Percentiles rank a stretch among this genome's conserved stretches.
These are phyloP conservation scores for Heterocephalus glaber DNA, from an alignment of 2,113 vertebrate species.

Conservation along the genomic window DNA sequence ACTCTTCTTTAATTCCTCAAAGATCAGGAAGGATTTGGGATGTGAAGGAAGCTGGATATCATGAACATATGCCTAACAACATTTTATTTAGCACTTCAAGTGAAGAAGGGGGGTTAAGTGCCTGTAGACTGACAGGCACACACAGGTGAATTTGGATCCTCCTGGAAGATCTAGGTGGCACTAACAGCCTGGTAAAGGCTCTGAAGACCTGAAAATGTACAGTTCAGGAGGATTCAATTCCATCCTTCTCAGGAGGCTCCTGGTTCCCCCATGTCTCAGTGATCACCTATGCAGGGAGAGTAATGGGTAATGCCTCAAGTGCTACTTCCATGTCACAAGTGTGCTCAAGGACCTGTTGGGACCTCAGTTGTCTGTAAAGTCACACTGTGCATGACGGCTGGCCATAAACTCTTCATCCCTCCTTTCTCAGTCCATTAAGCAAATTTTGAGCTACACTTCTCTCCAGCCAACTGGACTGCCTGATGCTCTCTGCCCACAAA, in stretches of 20 bases:
- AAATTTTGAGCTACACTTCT: not conserved
- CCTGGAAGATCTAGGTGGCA: not conserved
- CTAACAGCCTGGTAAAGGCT: not conserved
- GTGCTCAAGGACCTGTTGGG: not conserved
- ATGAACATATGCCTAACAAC: not conserved
- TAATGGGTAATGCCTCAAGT: not conserved
- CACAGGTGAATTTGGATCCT: not conserved
- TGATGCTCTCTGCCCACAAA: not conserved
- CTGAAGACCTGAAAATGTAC: not conserved
- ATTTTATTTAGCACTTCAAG: not conserved
- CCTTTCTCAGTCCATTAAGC: not conserved
- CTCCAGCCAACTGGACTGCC: not conserved
- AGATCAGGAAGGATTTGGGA: not conserved
- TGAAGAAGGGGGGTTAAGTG: not conserved
- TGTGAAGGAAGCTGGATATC: not conserved
- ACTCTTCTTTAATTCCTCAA: not conserved
- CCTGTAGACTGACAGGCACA: not conserved
- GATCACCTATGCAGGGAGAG: not conserved
- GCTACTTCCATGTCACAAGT: not conserved
- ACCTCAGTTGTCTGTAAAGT: not conserved
- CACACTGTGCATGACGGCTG: not conserved
- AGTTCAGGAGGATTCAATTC: not conserved
- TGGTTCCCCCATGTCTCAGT: not conserved
- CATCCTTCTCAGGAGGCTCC: fast-evolving
- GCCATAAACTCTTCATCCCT: not conserved